phyloP scores from a whole-genome alignment of 2,888 invertebrate species.

The Mythimna vitellina region DNA sequence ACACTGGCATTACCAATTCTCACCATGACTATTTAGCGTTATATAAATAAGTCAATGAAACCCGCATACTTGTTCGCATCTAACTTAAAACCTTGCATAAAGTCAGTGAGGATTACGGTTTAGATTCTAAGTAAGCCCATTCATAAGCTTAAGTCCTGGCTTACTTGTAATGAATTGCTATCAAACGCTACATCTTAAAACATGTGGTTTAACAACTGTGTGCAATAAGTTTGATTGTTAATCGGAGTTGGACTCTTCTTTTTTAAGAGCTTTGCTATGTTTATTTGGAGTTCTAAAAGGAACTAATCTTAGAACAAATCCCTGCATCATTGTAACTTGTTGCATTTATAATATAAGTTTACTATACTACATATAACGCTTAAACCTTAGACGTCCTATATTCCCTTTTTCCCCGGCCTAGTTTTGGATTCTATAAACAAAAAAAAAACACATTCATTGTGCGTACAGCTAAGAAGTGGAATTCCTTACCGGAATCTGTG shows the following conservation, averaged over 20 bases:
- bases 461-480: no score
- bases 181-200: constrained; percentile 35
- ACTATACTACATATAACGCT: no score
- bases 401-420: no score
- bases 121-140: constrained; percentile 36
- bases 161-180: constrained; percentile 37
- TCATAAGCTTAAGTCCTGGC: constrained; percentile 37
- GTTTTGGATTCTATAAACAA: no score
- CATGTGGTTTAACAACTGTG: constrained; percentile 17
- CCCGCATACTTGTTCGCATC: background rate
- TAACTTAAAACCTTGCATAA: constrained; percentile 14
- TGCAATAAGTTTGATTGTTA: constrained; percentile 27
- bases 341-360: no score
- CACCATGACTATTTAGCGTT: background rate
- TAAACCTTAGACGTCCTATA: no score
- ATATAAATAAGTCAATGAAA: constrained; percentile 18
- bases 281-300: background rate
- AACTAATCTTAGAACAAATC: background rate
- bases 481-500: no score
- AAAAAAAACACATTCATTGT: no score
- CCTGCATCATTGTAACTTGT: no score
- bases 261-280: background rate
- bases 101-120: constrained; percentile 10
- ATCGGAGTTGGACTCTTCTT: background rate
- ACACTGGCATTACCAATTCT: background rate